These are phyloP conservation scores for Periophthalmodon schlosseri DNA, from an alignment of 2,113 vertebrate species.

Conservation along the genomic window DNA sequence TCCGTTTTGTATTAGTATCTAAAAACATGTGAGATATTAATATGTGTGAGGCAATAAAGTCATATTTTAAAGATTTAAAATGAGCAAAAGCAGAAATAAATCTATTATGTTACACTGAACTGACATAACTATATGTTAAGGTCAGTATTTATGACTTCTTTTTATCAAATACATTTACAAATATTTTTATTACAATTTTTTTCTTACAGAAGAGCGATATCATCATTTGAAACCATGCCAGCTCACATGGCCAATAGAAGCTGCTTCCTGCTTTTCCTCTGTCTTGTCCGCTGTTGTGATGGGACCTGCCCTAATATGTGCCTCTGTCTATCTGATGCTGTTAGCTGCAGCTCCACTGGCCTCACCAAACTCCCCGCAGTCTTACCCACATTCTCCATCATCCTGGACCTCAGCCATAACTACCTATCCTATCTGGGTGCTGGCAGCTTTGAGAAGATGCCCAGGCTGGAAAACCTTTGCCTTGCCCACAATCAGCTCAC, in stretches of 20 bases:
- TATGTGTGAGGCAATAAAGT: no score
- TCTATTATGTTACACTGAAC: not conserved
- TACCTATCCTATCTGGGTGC: conserved; percentile 78
- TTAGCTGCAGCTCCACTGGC: conserved; percentile 84
- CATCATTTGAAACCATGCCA: conserved; percentile 56
- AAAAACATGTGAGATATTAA: no score
- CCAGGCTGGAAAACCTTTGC: conserved; percentile 82
- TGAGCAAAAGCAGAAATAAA: no score
- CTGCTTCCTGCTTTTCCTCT: conserved; percentile 29
- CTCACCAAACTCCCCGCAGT: conserved; percentile 78
- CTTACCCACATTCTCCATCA: conserved; percentile 78
- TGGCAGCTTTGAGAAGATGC: conserved; percentile 76
- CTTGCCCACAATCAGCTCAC: conserved; percentile 85
- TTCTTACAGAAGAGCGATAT: conserved; percentile 35
- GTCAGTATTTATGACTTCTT: not conserved
- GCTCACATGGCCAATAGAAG: conserved; percentile 58
- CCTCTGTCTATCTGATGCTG: conserved; percentile 88
- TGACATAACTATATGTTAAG: not conserved
- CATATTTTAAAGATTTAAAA: no score
- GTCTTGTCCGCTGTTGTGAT: conserved; percentile 36
- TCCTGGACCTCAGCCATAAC: conserved; percentile 92
- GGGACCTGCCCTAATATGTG: conserved; percentile 81
- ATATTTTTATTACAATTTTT: not conserved
- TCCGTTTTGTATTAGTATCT: not conserved
- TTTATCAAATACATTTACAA: not conserved